Conservation (phyloP, 2,888 invertebrate genomes). For the Microplitis deprimator region DNA sequence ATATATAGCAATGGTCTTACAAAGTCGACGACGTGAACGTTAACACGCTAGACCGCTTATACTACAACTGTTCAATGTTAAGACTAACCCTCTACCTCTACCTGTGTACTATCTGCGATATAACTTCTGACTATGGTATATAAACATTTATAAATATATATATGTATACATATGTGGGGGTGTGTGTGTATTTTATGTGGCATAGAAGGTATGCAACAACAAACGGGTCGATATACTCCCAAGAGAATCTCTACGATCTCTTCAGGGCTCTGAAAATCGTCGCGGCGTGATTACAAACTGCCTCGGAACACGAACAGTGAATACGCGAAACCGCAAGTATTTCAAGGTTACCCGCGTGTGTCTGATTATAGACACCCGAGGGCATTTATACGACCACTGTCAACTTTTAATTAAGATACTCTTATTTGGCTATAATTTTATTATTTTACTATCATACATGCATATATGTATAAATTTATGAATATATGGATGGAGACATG, state of each 20-base stretch:
- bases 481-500: background rate
- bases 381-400: background rate
- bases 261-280: constrained; percentile 21
- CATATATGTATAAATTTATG: background rate
- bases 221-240: constrained; percentile 31
- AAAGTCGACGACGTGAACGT: background rate
- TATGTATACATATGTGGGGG: background rate
- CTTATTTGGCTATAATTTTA: background rate
- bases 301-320: constrained; percentile 28
- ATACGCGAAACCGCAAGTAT: constrained; percentile 28
- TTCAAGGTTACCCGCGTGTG: constrained; percentile 25
- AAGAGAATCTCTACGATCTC: constrained; percentile 18
- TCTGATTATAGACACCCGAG: background rate
- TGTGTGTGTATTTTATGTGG: too few relatives aligned
- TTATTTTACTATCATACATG: background rate
- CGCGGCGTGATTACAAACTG: constrained; percentile 27
- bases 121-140: background rate
- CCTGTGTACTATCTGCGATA: background rate
- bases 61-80: constrained; percentile 3
- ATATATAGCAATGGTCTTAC: background rate
- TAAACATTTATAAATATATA: background rate
- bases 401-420: background rate
- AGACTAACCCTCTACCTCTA: constrained; percentile 6
- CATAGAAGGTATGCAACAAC: background rate
- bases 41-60: constrained; percentile 13